Conservation (phyloP, 2,113 vertebrate genomes). For the Orycteropus afer region DNA sequence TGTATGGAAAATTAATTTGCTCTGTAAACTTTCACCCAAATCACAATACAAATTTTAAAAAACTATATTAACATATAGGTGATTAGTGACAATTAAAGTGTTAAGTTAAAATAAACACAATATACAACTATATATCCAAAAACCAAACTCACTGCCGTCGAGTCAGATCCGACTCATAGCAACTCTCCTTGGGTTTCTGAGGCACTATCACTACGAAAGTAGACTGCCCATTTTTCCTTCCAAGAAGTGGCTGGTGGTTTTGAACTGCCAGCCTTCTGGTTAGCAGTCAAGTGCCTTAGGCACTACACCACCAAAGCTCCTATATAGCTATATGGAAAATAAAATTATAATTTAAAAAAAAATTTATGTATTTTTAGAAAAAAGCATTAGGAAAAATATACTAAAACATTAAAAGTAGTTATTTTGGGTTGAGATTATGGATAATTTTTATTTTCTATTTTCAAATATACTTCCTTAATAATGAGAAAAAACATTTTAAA, state of each 20-base stretch:
- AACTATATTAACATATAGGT: not conserved
- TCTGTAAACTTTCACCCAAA: too few relatives aligned
- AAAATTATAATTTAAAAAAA: constrained; percentile 44
- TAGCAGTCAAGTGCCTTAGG: too few relatives aligned
- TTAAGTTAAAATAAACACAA: constrained; percentile 15
- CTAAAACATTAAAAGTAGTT: not conserved
- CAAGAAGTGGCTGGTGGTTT: too few relatives aligned
- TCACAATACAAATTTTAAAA: too few relatives aligned
- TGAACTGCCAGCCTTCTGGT: too few relatives aligned
- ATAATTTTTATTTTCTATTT: constrained; percentile 40
- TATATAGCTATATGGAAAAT: not conserved
- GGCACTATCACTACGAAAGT: too few relatives aligned
- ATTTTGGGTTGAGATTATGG: not conserved
- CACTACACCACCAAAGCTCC: too few relatives aligned
- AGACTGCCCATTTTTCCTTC: too few relatives aligned
- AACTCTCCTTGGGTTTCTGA: too few relatives aligned
- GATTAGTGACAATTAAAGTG: not conserved
- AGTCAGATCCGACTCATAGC: too few relatives aligned
- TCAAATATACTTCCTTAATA: constrained; percentile 41
- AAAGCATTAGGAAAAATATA: constrained; percentile 45
- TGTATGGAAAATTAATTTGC: too few relatives aligned
- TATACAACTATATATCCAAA: constrained; percentile 18
- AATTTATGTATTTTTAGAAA: not conserved
- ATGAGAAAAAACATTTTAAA: constrained; percentile 39
- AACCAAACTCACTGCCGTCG: too few relatives aligned